Evolutionary conservation across 2,888 invertebrate species (phyloP).

Genomic region (Ceraclea dissimilis): DNA sequence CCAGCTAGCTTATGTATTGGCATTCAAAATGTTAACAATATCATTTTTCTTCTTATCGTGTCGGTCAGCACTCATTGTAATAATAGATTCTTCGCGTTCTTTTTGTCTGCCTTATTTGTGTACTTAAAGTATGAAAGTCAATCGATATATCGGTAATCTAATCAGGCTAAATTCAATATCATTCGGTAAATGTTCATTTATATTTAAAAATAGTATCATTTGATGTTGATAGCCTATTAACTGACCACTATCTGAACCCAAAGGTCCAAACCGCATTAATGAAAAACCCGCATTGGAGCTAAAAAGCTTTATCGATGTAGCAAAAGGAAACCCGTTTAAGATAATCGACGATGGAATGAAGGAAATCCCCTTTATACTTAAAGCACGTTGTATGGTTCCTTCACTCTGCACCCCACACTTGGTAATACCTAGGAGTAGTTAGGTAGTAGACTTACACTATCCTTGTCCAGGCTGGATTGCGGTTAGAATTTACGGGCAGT

Average conservation of each 20-base stretch:
- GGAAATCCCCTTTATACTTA: background rate
- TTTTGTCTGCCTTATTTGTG: no score
- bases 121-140: no score
- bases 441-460: no score
- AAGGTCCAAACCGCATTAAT: conserved; percentile 1
- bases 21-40: no score
- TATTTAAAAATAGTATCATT: background rate
- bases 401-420: background rate
- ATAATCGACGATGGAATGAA: background rate
- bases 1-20: no score
- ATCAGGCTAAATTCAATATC: no score
- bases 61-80: no score
- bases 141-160: no score
- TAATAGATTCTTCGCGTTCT: no score
- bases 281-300: background rate
- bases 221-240: background rate
- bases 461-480: background rate
- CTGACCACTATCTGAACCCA: background rate
- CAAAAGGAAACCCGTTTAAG: background rate
- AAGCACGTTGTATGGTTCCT: background rate
- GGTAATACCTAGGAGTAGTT: no score
- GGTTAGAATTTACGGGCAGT: background rate
- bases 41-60: no score
- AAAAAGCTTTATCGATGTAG: background rate
- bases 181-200: background rate